Evolutionary conservation across 2,113 vertebrate genomes (phyloP), one percentile per base, ranked within the genome.

Genomic region (Atherinomorus stipes): DNA sequence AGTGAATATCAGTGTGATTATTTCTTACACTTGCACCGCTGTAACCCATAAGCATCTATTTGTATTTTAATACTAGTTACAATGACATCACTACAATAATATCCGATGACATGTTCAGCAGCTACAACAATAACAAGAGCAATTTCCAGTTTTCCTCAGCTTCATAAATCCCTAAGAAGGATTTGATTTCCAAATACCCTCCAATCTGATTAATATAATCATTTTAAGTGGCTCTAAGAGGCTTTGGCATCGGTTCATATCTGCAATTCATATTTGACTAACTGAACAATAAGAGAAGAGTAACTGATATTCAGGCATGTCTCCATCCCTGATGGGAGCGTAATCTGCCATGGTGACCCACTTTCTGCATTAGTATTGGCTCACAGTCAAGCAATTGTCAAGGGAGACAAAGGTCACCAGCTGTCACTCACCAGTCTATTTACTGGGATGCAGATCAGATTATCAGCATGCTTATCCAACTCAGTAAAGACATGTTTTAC

Each of bases 161-260:
- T 74, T 19, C 19, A 11, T 69, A 66, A 81, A 81, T 79, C 84
- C 64, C 13, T 57, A 49, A 22, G 21, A 58, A 64, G 70, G 81
- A 82, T 78, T 81, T 40, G 26, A 71, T 68, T 68, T 25, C 38
- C 45, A 75, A 82, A 83, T 71, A 7, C 76, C 26, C 47, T 58
- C 10, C 62, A 85, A 82, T 81, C 77, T 73, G 80, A 87, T 87
- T 81, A 75, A 66, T 64, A 51, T 67, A 63, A 87, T 90, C 69
- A 80, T 58, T 28, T 21, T 80, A 80, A 87, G 82, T 88, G 81
- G 85, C 81, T 23, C 37, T 64, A 19, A 81, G 71, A 78, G 67
- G 86, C 67, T 85, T 85, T 78, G 51, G 58, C 26, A 18, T 67
- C 21, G 6, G 4, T 47, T 64, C 37, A 28, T 28, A 28, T 54